Evolutionary conservation across 2,797 vertebrate genomes (phyloP).

Genomic region (Channallabes apus): DNA sequence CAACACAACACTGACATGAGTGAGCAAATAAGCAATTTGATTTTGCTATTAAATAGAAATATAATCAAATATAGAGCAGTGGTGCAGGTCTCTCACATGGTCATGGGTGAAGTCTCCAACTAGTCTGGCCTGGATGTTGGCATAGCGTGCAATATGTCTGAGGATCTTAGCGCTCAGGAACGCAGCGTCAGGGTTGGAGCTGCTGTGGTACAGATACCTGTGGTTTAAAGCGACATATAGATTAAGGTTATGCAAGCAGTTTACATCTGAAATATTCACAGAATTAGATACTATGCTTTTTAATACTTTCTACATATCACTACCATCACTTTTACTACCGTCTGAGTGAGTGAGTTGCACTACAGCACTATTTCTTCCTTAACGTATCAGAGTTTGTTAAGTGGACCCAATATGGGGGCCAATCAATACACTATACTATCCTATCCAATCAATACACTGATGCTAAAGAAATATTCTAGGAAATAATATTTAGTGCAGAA

Average conservation of each 20-base stretch:
- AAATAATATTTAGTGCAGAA: neutral
- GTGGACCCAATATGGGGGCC: neutral
- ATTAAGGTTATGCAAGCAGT: constrained; percentile 8
- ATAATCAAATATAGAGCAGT: neutral
- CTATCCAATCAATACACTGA: neutral
- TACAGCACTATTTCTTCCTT: neutral
- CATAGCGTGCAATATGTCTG: constrained; percentile 88
- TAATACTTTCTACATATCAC: neutral
- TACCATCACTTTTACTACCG: neutral
- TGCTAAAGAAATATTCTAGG: neutral
- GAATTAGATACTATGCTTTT: neutral
- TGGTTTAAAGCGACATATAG: constrained; percentile 9
- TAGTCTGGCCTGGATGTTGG: constrained; percentile 91
- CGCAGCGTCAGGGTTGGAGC: constrained; percentile 88
- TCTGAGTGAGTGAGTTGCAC: neutral
- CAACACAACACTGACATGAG: neutral
- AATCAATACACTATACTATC: neutral
- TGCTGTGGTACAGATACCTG: constrained; percentile 93
- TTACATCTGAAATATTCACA: neutral
- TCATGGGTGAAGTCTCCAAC: constrained; percentile 97
- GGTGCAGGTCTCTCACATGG: constrained; percentile 72
- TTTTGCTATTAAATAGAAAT: neutral
- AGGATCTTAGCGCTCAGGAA: constrained; percentile 97
- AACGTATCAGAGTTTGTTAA: neutral
- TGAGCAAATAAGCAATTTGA: neutral